A percentile compares a stretch with the other conserved stretches of the same genome.
These are phyloP conservation scores for Caenorhabditis becei DNA, from an alignment of 2,888 invertebrate species.

Conservation along the genomic window DNA sequence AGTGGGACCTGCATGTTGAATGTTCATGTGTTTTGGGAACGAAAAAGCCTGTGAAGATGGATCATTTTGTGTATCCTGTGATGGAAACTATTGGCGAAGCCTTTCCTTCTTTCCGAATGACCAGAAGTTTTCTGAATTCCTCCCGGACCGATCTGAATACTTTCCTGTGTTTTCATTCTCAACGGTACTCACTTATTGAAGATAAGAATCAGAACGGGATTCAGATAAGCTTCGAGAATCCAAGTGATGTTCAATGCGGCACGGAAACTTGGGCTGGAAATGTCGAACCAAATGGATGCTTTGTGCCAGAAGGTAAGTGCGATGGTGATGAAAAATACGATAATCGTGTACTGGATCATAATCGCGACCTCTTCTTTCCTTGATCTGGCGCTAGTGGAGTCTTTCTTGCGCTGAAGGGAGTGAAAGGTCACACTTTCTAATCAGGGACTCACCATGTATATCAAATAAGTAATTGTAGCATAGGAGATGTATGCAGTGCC, in stretches of 20 bases:
- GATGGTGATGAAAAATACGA: background rate
- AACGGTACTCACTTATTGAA: constrained; percentile 1
- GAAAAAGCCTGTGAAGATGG: too few relatives aligned
- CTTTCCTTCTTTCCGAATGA: too few relatives aligned
- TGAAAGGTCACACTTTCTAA: background rate
- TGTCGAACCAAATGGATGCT: background rate
- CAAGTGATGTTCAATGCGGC: background rate
- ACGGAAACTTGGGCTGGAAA: background rate
- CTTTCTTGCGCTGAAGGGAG: background rate
- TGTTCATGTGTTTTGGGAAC: too few relatives aligned
- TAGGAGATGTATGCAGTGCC: background rate
- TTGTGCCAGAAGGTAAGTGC: background rate
- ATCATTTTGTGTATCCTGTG: too few relatives aligned
- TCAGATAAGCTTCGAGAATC: background rate
- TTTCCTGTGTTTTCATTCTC: background rate
- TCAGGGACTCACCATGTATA: background rate
- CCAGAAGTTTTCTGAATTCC: too few relatives aligned
- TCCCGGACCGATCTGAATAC: background rate
- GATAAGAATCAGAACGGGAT: constrained; percentile 5
- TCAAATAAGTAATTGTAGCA: background rate
- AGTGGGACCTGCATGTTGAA: too few relatives aligned
- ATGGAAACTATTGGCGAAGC: too few relatives aligned
- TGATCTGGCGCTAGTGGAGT: background rate
- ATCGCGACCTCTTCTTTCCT: constrained; percentile 1
- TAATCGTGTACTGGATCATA: constrained; percentile 14